phyloP scores from a whole-genome alignment of 2,797 vertebrate genomes.

The Typhlichthys eigenmanni region DNA sequence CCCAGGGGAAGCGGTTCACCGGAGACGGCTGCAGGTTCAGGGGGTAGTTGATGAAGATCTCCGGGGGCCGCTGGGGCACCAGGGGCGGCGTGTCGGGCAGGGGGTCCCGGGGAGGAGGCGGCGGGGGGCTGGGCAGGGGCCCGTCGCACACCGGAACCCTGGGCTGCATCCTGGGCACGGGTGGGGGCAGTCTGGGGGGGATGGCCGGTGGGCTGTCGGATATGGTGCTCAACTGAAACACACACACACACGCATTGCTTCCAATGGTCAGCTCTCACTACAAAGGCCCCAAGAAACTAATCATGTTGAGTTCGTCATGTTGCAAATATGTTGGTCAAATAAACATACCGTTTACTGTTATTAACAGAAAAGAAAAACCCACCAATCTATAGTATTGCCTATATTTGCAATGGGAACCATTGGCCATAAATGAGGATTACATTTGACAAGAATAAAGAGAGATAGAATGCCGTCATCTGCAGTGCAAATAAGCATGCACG shows the following conservation, averaged over 20 bases:
- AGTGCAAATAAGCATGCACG: too few relatives aligned
- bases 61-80: constrained; percentile 87
- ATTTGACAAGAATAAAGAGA: too few relatives aligned
- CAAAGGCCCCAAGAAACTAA: too few relatives aligned
- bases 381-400: too few relatives aligned
- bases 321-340: too few relatives aligned
- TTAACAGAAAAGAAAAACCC: too few relatives aligned
- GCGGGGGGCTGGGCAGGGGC: constrained; percentile 88
- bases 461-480: too few relatives aligned
- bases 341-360: too few relatives aligned
- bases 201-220: constrained; percentile 90
- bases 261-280: neutral
- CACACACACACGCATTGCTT: constrained; percentile 16
- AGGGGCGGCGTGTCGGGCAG: constrained; percentile 90
- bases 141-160: constrained; percentile 83
- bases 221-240: constrained; percentile 76
- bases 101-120: constrained; percentile 83
- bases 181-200: constrained; percentile 89
- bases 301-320: too few relatives aligned
- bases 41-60: constrained; percentile 96
- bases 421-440: too few relatives aligned
- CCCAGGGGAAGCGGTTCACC: constrained; percentile 84
- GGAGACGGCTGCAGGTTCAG: constrained; percentile 89
- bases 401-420: too few relatives aligned
- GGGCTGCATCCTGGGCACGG: constrained; percentile 83